phyloP scores from a whole-genome alignment of 30 jellyfish, hydroid and myxozoan genomes.

The Hydractinia echinata region DNA sequence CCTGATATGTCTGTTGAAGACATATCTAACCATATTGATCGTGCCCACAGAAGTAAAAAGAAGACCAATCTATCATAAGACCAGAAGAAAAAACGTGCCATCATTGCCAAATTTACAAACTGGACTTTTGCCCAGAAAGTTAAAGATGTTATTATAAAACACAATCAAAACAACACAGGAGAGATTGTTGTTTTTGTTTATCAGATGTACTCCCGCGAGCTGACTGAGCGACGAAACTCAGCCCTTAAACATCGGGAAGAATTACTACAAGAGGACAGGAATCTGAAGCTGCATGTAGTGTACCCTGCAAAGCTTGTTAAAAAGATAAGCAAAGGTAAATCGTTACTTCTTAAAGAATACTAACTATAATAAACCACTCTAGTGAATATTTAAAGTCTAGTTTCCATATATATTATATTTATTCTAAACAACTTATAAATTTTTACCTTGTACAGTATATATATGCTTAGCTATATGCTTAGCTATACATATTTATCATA shows the following conservation, averaged over 20 bases:
- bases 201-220: background rate
- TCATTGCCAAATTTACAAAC: conserved; percentile 1
- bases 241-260: background rate
- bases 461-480: too few relatives aligned
- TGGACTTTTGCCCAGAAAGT: conserved; percentile 11
- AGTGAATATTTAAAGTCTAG: too few relatives aligned
- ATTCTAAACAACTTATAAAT: too few relatives aligned
- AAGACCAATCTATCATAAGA: too few relatives aligned
- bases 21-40: too few relatives aligned
- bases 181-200: background rate
- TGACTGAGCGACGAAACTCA: background rate
- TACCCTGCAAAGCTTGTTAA: background rate
- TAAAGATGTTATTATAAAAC: background rate
- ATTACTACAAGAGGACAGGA: background rate
- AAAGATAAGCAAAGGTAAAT: background rate
- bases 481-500: too few relatives aligned
- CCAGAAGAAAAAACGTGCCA: background rate
- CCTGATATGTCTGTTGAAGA: too few relatives aligned
- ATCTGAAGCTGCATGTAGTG: background rate
- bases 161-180: background rate
- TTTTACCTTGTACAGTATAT: too few relatives aligned
- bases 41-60: too few relatives aligned
- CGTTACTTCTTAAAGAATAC: background rate
- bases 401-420: too few relatives aligned
- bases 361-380: too few relatives aligned